These are phyloP conservation scores for Aphelenchoides avenae DNA, from an alignment of 1,140 invertebrate species.

Conservation along the genomic window DNA sequence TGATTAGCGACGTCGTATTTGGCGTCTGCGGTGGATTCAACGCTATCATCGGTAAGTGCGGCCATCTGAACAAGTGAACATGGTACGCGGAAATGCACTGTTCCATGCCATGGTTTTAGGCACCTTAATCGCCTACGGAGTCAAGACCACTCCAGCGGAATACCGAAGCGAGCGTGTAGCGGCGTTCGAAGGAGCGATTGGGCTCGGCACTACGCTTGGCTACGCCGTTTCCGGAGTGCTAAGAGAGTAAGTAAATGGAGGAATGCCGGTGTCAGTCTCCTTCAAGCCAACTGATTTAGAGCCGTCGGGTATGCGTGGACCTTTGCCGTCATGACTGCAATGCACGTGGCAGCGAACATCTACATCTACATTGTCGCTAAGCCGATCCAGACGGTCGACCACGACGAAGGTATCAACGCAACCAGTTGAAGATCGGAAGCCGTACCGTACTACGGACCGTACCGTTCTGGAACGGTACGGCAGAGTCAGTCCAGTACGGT, in stretches of 20 bases:
- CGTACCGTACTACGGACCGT: background rate
- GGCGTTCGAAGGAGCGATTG: slow-evolving; percentile 38
- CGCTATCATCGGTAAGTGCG: slow-evolving; percentile 40
- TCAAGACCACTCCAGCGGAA: slow-evolving; percentile 14
- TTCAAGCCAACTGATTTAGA: slow-evolving; percentile 18
- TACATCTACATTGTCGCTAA: slow-evolving; percentile 7
- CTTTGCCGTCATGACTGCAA: slow-evolving; percentile 24
- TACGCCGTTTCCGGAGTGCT: slow-evolving; percentile 33
- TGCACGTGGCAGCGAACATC: slow-evolving; percentile 20
- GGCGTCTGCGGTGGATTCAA: slow-evolving; percentile 50
- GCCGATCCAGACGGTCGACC: slow-evolving; percentile 2
- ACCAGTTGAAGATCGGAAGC: slow-evolving; percentile 6
- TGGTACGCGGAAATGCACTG: background rate
- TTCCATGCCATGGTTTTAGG: slow-evolving; percentile 16
- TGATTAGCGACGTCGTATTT: slow-evolving; percentile 49
- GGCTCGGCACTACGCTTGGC: slow-evolving; percentile 33
- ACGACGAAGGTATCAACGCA: background rate
- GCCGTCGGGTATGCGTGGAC: slow-evolving; percentile 22
- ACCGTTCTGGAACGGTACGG: background rate
- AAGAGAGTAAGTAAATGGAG: slow-evolving; percentile 29
- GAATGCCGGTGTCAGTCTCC: background rate
- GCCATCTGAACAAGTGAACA: no score
- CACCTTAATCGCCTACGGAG: slow-evolving; percentile 31
- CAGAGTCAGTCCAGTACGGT: background rate
- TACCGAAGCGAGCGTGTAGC: slow-evolving; percentile 36